Percentiles rank a stretch among this genome's conserved stretches.
Conservation (phyloP, 2,797 vertebrate genomes). For the Botia kubotai region DNA sequence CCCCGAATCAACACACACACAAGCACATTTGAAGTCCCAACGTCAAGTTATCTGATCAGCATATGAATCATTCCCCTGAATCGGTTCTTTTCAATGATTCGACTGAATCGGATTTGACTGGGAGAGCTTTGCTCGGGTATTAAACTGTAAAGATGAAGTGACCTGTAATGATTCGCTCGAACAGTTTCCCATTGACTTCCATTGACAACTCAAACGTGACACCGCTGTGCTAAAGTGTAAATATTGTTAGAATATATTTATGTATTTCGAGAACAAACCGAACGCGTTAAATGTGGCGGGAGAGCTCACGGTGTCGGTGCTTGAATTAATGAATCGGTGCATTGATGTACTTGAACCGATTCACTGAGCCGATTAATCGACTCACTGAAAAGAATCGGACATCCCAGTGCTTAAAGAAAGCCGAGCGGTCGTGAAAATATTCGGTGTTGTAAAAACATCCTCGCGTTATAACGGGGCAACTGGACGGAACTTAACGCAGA, state of each 20-base stretch:
- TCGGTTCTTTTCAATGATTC: neutral
- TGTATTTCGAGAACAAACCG: too few relatives aligned
- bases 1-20: neutral
- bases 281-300: too few relatives aligned
- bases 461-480: too few relatives aligned
- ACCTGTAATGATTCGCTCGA: too few relatives aligned
- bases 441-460: too few relatives aligned
- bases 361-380: neutral
- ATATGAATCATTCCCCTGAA: neutral
- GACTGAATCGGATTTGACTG: neutral
- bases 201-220: too few relatives aligned
- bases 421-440: neutral
- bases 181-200: too few relatives aligned
- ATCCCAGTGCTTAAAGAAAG: neutral
- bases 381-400: neutral
- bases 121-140: too few relatives aligned
- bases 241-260: too few relatives aligned
- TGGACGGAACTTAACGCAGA: too few relatives aligned
- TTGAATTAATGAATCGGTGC: neutral
- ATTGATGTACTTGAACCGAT: neutral
- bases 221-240: too few relatives aligned
- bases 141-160: too few relatives aligned
- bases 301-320: neutral
- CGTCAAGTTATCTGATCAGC: neutral
- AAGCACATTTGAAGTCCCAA: neutral